These are phyloP conservation scores for Recurvirostra avosetta DNA, from an alignment of 2,113 vertebrate species.

Conservation along the genomic window DNA sequence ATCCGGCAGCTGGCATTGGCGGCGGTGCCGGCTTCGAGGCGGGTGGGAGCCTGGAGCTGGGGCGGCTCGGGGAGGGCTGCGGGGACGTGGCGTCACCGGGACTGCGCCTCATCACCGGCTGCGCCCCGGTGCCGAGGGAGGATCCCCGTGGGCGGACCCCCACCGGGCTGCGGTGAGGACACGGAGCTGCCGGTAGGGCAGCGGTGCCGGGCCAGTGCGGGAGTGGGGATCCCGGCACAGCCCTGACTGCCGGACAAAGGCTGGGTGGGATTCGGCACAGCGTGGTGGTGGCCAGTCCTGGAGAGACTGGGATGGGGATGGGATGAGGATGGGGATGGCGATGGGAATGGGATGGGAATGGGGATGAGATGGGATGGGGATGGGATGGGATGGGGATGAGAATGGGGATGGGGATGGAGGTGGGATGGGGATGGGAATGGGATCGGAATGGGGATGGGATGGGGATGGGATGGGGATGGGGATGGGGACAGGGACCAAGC, in stretches of 20 bases:
- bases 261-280: too few species aligned
- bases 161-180: not conserved
- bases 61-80: not conserved
- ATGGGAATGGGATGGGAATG: not conserved
- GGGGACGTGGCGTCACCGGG: not conserved
- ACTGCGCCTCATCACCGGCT: rapidly evolving
- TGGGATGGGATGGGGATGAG: too few species aligned
- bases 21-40: not conserved
- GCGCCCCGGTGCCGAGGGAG: not conserved
- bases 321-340: too few species aligned
- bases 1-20: not conserved
- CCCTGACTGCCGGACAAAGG: too few species aligned
- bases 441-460: not conserved
- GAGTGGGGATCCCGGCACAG: not conserved
- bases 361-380: not conserved
- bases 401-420: too few species aligned
- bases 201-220: not conserved
- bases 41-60: not conserved
- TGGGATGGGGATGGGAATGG: too few species aligned
- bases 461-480: too few species aligned
- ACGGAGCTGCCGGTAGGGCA: not conserved
- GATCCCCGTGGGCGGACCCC: too few species aligned
- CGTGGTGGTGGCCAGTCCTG: too few species aligned
- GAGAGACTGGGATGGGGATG: too few species aligned
- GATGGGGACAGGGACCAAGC: not conserved